Conservation (phyloP, 2,888 invertebrate species). For the Drosophila anomalipes region DNA sequence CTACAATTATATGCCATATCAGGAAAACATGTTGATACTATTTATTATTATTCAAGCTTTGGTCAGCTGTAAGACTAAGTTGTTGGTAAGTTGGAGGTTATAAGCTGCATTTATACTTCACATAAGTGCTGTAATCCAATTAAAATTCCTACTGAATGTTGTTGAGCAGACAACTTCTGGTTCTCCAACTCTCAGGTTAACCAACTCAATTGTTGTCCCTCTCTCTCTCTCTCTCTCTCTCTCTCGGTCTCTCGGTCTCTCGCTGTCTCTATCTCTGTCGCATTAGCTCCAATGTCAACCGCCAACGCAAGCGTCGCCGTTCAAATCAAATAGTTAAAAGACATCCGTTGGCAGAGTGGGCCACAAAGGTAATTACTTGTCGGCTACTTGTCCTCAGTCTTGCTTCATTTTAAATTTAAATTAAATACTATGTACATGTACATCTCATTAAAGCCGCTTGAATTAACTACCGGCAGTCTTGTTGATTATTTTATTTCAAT, state of each 20-base stretch:
- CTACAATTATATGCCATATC: not conserved
- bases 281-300: constrained; percentile 63
- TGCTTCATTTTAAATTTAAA: constrained; percentile 43
- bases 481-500: not conserved
- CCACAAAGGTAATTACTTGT: constrained; percentile 32
- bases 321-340: constrained; percentile 51
- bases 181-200: constrained; percentile 29
- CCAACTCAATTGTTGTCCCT: constrained; percentile 11
- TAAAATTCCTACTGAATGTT: constrained; percentile 55
- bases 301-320: constrained; percentile 34
- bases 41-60: not conserved
- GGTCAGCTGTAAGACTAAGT: constrained; percentile 25
- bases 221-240: not conserved
- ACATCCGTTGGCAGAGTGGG: constrained; percentile 15
- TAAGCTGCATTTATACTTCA: constrained; percentile 25
- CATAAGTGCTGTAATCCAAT: constrained; percentile 31
- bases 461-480: constrained; percentile 40
- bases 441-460: constrained; percentile 37
- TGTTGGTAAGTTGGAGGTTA: constrained; percentile 32
- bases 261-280: not conserved
- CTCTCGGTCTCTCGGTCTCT: not conserved
- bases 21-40: not conserved
- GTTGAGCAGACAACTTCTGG: constrained; percentile 71
- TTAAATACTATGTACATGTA: constrained; percentile 4
- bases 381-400: constrained; percentile 45